Evolutionary conservation across 2,113 vertebrate genomes (phyloP).

Genomic region (Colaptes auratus): DNA sequence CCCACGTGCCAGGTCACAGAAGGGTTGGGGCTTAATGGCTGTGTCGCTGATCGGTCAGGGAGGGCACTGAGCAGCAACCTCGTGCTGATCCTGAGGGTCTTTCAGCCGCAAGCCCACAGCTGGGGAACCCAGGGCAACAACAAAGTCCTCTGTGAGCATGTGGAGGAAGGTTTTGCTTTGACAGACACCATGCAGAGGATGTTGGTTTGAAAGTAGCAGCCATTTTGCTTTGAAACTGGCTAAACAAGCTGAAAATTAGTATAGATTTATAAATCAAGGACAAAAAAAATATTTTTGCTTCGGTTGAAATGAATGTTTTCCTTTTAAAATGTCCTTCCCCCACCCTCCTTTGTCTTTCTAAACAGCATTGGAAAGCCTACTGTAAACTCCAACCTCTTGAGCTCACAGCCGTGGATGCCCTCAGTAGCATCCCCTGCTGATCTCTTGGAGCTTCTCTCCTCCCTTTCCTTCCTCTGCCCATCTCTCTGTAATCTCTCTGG

Average conservation of each 20-base stretch:
- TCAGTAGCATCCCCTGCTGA: neutral
- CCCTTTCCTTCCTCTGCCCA: neutral
- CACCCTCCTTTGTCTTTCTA: neutral
- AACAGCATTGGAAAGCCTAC: neutral
- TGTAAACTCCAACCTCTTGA: neutral
- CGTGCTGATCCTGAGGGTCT: neutral
- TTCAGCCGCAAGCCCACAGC: neutral
- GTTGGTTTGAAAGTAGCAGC: neutral
- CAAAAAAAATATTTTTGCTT: neutral
- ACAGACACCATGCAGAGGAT: neutral
- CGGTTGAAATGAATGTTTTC: neutral
- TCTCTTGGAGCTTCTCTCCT: neutral
- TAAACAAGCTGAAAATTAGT: neutral
- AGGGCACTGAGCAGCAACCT: neutral
- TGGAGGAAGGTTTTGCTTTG: neutral
- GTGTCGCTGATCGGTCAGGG: accelerated
- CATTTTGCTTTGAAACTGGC: neutral
- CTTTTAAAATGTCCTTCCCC: neutral
- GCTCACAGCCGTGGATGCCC: neutral
- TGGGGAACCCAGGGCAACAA: neutral
- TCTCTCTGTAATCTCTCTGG: no score
- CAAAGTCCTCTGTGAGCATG: neutral
- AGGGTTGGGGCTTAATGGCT: neutral
- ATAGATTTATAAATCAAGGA: neutral
- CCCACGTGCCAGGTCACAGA: neutral